Conservation (phyloP, 2,797 vertebrate species). For the Chrysocyon brachyurus region DNA sequence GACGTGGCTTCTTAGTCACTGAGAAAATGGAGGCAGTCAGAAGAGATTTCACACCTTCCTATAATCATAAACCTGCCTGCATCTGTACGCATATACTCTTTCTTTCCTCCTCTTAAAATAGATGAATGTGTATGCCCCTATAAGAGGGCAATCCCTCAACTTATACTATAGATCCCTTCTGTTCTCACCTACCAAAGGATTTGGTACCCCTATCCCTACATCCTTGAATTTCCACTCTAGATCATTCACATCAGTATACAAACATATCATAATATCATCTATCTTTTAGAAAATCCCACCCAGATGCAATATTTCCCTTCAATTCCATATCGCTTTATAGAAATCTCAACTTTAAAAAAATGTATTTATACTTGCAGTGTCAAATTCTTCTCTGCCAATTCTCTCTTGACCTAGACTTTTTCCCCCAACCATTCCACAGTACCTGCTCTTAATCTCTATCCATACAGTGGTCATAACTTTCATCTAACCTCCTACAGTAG, state of each 20-base stretch:
- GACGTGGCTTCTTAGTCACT: background rate
- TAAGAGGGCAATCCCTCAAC: background rate
- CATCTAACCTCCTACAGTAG: background rate
- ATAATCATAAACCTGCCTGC: background rate
- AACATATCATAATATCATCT: background rate
- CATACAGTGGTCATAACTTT: background rate
- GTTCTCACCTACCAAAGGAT: background rate
- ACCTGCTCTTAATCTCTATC: background rate
- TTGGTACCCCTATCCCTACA: background rate
- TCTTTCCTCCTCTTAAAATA: background rate
- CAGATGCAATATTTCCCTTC: background rate
- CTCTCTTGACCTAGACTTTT: slow-evolving; percentile 28
- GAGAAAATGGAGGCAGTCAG: slow-evolving; percentile 3
- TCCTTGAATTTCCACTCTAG: background rate
- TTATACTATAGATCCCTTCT: background rate
- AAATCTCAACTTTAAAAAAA: background rate
- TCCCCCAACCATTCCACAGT: background rate
- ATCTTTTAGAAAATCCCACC: background rate
- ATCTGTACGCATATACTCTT: background rate
- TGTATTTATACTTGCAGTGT: background rate
- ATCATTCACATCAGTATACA: background rate
- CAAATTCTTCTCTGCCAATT: background rate
- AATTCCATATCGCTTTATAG: background rate
- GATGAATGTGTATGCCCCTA: background rate
- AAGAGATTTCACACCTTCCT: background rate